Conservation (phyloP, 2,888 invertebrate genomes). For the Teleiodes luculella region DNA sequence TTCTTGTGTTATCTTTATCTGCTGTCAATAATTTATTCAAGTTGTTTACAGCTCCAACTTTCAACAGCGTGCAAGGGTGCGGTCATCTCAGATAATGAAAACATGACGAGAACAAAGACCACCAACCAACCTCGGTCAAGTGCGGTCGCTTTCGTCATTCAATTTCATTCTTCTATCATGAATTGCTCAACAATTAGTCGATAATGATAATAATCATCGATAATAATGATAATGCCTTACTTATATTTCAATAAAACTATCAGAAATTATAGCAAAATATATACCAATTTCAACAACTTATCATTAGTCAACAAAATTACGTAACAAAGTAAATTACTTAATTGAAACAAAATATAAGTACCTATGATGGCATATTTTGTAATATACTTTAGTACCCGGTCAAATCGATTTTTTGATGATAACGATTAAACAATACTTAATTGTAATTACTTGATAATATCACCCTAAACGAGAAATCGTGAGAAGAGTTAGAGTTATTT, state of each 20-base stretch:
- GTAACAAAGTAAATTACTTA: neutral
- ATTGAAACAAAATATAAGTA: neutral
- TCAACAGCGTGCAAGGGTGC: conserved; percentile 23
- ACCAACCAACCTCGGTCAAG: neutral
- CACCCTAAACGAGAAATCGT: conserved; percentile 36
- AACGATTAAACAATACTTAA: neutral
- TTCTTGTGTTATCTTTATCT: conserved; percentile 45
- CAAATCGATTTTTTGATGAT: too few relatives aligned
- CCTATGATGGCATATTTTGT: too few relatives aligned
- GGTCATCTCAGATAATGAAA: conserved; percentile 18
- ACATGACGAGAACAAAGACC: conserved; percentile 17
- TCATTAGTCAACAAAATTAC: neutral
- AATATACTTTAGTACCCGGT: too few relatives aligned
- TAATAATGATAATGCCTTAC: neutral
- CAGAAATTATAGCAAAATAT: neutral
- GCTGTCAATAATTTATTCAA: conserved; percentile 38
- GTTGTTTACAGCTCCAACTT: conserved; percentile 44
- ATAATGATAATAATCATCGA: neutral
- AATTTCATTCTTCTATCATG: neutral
- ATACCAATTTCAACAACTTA: neutral
- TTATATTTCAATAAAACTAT: neutral
- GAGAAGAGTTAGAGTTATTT: conserved; percentile 43
- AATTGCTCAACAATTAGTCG: neutral
- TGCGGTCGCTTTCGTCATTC: neutral
- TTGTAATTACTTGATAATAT: conserved; percentile 2